Conservation (phyloP, 2,888 invertebrate genomes). For the Cacoxenus indagator region DNA sequence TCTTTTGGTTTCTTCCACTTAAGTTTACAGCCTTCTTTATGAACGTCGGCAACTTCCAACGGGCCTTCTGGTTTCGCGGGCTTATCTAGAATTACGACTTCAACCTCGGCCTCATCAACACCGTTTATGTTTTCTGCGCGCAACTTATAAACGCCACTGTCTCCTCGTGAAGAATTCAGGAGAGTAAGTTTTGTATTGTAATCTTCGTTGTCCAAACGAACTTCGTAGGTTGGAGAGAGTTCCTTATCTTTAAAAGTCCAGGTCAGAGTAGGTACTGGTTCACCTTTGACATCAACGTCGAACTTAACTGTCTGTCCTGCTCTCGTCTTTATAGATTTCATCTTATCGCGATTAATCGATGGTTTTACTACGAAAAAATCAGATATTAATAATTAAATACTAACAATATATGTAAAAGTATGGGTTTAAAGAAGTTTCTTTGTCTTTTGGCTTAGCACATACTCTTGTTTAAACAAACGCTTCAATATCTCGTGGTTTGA, state of each 20-base stretch:
- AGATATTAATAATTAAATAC: not conserved
- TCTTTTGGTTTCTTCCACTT: slow-evolving; percentile 97
- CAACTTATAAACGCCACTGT: slow-evolving; percentile 92
- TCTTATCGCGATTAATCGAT: slow-evolving; percentile 92
- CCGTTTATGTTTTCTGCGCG: slow-evolving; percentile 95
- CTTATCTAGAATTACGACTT: slow-evolving; percentile 86
- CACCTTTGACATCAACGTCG: slow-evolving; percentile 95
- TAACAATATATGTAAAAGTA: not conserved
- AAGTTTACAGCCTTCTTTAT: slow-evolving; percentile 93
- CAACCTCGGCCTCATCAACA: slow-evolving; percentile 92
- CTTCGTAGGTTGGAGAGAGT: slow-evolving; percentile 77
- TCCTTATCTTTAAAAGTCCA: slow-evolving; percentile 77
- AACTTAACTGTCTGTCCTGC: slow-evolving; percentile 91
- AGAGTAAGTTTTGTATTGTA: slow-evolving; percentile 90
- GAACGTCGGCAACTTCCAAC: slow-evolving; percentile 89
- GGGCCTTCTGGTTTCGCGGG: slow-evolving; percentile 81
- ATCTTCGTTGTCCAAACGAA: slow-evolving; percentile 90
- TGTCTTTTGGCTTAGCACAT: slow-evolving; percentile 46
- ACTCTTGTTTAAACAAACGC: slow-evolving; percentile 32
- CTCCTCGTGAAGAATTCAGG: slow-evolving; percentile 84
- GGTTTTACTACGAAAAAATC: slow-evolving; percentile 83
- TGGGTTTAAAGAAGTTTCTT: not conserved
- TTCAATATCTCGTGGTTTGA: slow-evolving; percentile 12
- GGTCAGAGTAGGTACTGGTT: slow-evolving; percentile 92
- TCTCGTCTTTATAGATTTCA: slow-evolving; percentile 88